Base-by-base conservation (phyloP, 2,113 vertebrate species). In the Ceyx cyanopectus region DNA sequence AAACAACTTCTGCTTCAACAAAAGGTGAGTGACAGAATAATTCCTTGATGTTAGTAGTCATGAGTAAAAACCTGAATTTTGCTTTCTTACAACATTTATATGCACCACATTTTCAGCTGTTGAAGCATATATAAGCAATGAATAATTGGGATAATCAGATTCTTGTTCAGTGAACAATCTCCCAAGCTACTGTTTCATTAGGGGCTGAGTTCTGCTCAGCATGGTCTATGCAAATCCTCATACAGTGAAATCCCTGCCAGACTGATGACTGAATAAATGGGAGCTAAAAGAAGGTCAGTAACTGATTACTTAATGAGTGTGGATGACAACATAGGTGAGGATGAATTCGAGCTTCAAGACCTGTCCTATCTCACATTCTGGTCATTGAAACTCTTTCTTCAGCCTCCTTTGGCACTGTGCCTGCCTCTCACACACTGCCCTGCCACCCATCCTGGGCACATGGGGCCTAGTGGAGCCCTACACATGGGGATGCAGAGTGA, bases 31-130 rank as follows among this genome's bases (percentile, higher is more conserved):
- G 69, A 85, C 40, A 81, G 58, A 78, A 61, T 65, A 90, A 81
- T 54, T 87, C 65, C 19, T 84, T 81, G 50, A 58, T 81, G 45
- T 61, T 78, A 50, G 53, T 16, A 88, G 68, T 90, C 63, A 69
- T 1, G 10, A 92, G 37, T 83, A 73, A 87, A 91, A 84, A 29
- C 63, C 51, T 92, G 60, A 81, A 89, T n/a, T 79, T 75, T 68
- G 26, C 16, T 77, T 82, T 66, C 58, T 82, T 75, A 68, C 68
- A 90, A 93, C 90, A 74, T 72, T 87, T 76, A 40, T 50, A 68
- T 3, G 14, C 16, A 62, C 18, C 32, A 40, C n/a, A 32, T 72
- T 94, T 87, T 82, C 82, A 87, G 34, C 27, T 77, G 27, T n/a
- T 66, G 22, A 43, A 87, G 74, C 20, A 56, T 34, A 61, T 32